Percentiles rank a stretch among this genome's conserved stretches.
phyloP scores from a whole-genome alignment of 1,140 invertebrate genomes.

The Heliothis virescens region DNA sequence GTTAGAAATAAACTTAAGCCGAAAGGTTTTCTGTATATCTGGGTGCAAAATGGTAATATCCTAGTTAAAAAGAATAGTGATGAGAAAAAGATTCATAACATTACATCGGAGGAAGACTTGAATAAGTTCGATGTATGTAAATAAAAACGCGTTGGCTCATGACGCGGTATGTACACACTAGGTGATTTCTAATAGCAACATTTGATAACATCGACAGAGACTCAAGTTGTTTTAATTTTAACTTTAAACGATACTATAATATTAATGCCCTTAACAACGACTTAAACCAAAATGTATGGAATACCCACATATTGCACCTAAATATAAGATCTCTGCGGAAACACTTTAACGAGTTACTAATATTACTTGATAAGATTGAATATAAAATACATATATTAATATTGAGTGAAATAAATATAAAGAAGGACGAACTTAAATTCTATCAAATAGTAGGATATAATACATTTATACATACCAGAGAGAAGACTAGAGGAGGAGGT shows the following conservation, averaged over 20 bases:
- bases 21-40: constrained; percentile 48
- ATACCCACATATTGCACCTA: constrained; percentile 52
- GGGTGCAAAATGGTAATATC: constrained; percentile 55
- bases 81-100: constrained; percentile 55
- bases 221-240: not conserved
- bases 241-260: not conserved
- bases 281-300: not conserved
- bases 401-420: constrained; percentile 60
- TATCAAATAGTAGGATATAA: constrained; percentile 55
- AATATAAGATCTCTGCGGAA: constrained; percentile 58
- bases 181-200: not conserved
- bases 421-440: constrained; percentile 50
- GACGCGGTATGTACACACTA: constrained; percentile 6
- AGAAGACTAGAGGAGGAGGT: constrained; percentile 57
- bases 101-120: constrained; percentile 31
- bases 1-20: constrained; percentile 51
- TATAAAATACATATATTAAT: constrained; percentile 53
- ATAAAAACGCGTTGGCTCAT: not conserved
- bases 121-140: constrained; percentile 2
- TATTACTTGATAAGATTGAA: constrained; percentile 42
- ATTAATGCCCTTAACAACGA: not conserved
- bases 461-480: constrained; percentile 47
- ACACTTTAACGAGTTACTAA: constrained; percentile 53
- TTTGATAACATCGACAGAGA: not conserved
- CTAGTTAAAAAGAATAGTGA: constrained; percentile 53